Evolutionary conservation across 2,113 vertebrate species (phyloP), one percentile per base, ranked within the genome.

Genomic region (Terrapene triunguis): DNA sequence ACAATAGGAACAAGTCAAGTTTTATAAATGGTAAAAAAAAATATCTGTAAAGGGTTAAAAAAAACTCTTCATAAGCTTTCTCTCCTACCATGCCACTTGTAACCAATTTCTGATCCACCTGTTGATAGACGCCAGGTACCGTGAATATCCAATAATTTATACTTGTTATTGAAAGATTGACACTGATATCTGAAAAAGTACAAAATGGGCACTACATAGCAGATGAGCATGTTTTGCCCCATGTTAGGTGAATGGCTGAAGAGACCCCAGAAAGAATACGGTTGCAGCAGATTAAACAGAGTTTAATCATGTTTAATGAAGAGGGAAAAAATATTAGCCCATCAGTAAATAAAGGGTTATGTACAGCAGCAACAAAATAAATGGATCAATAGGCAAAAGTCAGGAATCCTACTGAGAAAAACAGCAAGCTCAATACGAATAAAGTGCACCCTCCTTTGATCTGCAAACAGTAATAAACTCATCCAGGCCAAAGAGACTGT

Each of bases 381-480:
- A 97, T 92, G 97, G 94, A 97, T 97, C 96, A 96, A 94, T 97
- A 96, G 94, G 92, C 89, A 93, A 94, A 97, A 91, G 88, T 83
- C 82, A 87, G 72, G 94, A 95, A 97, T 91, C 83, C 81, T 96
- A 87, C 83, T 93, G 95, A 95, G 94, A 95, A 96, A 95, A 95
- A 14, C 96, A 94, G 95, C n/a, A 90, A 80, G 50, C 79, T 97
- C 89, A 10, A 47, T 96, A 94, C 92, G 93, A 97, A 92, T 85
- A 79, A 94, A 88, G 80, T 1, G 48, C 29, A 89, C 62, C 19
- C 10, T 94, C 16, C 65, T 97, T 93, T 93, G 89, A 92, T 87
- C 95, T 79, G 90, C 57, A 92, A 91, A 78, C 32, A 94, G 44
- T 3, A 0, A 54, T 74, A 57, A 0, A 0, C 72, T 42, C 10